Base-by-base conservation (phyloP, 2,797 vertebrate genomes). In the Phataginus tricuspis region DNA sequence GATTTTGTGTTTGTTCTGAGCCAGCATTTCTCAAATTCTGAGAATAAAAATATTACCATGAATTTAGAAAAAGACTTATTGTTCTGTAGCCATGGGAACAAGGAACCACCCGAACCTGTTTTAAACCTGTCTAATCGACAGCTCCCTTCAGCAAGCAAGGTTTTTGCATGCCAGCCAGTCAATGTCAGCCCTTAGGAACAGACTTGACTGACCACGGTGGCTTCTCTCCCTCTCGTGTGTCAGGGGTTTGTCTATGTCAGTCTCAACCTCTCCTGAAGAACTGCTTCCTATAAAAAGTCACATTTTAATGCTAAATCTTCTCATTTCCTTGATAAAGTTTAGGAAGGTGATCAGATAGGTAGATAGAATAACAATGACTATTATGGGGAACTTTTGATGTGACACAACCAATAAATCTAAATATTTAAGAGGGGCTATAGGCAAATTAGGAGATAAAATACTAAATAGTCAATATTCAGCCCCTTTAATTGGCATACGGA, bases 11-110 rank as follows among this genome's bases (percentile, higher is more conserved):
- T 92, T 95, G 63, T 34, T 66, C 21, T 96, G 79, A 37, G 64
- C 15, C 7, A 78, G 7, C 77, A 90, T 90, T 97, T 96, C 59
- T 51, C 57, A 79, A 95, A 86, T 75, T 83, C 34, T 82, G 57
- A 90, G 37, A 83, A 42, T 74, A 85, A 91, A 90, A 83, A 57
- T 42, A 94, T 69, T 64, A 87, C 27, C 57, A 59, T 61, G 63
- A 37, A 82, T 93, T 85, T 95, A 86, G 45, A 63, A 80, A 93
- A 85, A 75, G 23, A 64, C 3, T 55, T 29, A 42, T 51, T 82
- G 49, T 94, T 85, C 61, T 82, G 13, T 72, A 87, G 49, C 27
- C 66, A 61, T 55, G 63, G 19, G 7, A 88, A 34, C 31, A 66
- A 92, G 51, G 39, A 85, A 55, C 6, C 18, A 91, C 31, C 15